Evolutionary conservation across 2,113 vertebrate genomes (phyloP).

Genomic region (Tyrannus savana): DNA sequence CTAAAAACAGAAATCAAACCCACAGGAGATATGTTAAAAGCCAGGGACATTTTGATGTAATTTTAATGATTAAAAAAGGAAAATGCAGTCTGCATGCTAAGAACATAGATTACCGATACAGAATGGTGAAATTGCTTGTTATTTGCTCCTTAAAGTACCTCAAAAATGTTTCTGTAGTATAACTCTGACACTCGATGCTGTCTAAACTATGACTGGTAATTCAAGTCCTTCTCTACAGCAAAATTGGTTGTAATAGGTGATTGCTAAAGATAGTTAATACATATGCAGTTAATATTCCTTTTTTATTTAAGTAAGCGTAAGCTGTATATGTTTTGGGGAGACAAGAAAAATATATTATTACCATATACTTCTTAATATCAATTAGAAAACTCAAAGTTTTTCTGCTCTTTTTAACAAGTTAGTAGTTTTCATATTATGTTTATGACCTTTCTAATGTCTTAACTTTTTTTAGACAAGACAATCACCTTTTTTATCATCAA

Average conservation of each 20-base stretch:
- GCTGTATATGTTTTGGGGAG: background rate
- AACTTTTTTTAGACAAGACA: background rate
- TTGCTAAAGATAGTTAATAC: background rate
- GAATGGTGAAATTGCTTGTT: background rate
- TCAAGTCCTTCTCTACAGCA: background rate
- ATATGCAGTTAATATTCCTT: background rate
- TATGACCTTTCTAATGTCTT: background rate
- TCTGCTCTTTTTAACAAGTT: background rate
- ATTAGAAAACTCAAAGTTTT: background rate
- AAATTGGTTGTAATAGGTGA: background rate
- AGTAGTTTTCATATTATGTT: background rate
- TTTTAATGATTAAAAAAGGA: background rate
- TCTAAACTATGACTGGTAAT: background rate
- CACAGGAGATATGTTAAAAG: background rate
- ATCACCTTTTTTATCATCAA: background rate
- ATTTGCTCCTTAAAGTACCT: background rate
- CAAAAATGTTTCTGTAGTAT: background rate
- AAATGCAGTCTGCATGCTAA: background rate
- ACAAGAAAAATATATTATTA: background rate
- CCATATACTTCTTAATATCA: background rate
- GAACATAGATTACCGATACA: background rate
- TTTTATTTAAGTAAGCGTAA: slow-evolving; percentile 15
- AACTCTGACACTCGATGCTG: background rate
- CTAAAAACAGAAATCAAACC: background rate
- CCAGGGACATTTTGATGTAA: background rate